Evolutionary conservation across 2,888 invertebrate genomes (phyloP), one percentile per base, ranked within the genome.

Genomic region (Torymus auratus): DNA sequence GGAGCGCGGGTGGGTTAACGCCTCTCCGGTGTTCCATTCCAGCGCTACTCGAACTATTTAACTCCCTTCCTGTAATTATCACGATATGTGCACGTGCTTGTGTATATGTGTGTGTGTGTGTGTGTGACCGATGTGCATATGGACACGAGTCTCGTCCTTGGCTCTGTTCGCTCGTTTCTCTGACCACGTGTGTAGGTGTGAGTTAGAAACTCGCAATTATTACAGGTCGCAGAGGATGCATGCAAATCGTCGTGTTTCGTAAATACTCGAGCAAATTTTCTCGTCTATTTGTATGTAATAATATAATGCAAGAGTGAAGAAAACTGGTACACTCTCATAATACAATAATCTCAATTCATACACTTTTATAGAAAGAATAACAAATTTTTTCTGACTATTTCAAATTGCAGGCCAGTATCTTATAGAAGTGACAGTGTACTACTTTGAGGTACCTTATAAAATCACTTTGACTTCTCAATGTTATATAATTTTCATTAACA

Each of bases 1-100:
- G 10, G 23, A 64, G 58, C 53, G 50, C 70, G 58, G 60, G 50
- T 50, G 60, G 60, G 70, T 65, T 62, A 65, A 53, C 60, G 55
- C 60, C 61, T 61, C 61, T 20, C 50, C 41, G 41, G n/a, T 50
- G 50, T 41, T 41, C 72, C 23, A 50, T 62, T 23, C 52, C 23
- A 58, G 13, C 20, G 65, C 15, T 7, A 28, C 55, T 53, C 14
- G 14, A 20, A 28, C 64, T 60, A 60, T 67, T 67, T 60, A 67
- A 23, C 67, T 75, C 67, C 15, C 52, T 75, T 75, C 28, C 75
- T 67, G 67, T 60, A 67, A 71, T 71, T 60, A 61, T 61, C 52
- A 13, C 12, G 15, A 28, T 56, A 41, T 15, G 15, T 58, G 10
- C n/a, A 41, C 15, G 15, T 58, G 10, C n/a, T 58, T 58, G n/a